Evolutionary conservation across 2,113 vertebrate species (phyloP).

Genomic region (Pelvicachromis taeniatus): DNA sequence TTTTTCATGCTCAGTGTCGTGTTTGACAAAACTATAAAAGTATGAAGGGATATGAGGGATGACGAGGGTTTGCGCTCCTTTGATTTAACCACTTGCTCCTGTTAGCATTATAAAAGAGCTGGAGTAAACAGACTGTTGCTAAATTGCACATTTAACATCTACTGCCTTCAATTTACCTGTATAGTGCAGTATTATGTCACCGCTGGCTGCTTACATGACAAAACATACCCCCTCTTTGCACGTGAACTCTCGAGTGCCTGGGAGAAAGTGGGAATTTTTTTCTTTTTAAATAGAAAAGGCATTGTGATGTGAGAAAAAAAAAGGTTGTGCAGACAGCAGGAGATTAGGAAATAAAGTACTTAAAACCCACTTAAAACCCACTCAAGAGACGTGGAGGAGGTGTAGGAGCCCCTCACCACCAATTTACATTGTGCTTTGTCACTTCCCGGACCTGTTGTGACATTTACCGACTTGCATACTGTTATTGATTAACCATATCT

Average conservation of each 20-base stretch:
- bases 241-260: not conserved
- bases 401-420: not conserved
- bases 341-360: conserved; percentile 19
- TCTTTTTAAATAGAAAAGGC: not conserved
- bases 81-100: not conserved
- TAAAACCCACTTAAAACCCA: not conserved
- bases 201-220: not conserved
- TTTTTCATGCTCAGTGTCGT: not conserved
- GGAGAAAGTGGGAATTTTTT: not conserved
- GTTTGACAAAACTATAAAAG: not conserved
- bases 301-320: not conserved
- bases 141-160: not conserved
- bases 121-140: not conserved
- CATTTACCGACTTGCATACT: not conserved
- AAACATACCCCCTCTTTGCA: not conserved
- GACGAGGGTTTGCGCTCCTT: not conserved
- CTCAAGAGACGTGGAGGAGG: not conserved
- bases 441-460: not conserved
- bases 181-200: conserved; percentile 1
- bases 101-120: not conserved
- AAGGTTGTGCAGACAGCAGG: not conserved
- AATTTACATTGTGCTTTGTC: not conserved
- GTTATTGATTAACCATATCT: conserved; percentile 35
- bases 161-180: not conserved
- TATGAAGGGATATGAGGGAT: not conserved